Evolutionary conservation across 2,113 vertebrate species (phyloP), one percentile per base, ranked within the genome.

Genomic region (Ornithorhynchus anatinus): DNA sequence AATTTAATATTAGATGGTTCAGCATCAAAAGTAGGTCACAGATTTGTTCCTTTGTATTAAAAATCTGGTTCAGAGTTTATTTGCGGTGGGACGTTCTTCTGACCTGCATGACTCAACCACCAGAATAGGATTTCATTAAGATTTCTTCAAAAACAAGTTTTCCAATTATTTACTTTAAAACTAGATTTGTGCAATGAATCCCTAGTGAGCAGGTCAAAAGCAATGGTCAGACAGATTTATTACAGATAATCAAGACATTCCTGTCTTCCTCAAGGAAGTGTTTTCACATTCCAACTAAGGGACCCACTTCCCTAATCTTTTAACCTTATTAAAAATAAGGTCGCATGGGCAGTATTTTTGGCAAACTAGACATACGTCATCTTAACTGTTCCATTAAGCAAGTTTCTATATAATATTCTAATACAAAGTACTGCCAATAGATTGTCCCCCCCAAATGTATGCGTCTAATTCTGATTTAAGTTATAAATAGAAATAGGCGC

Each of bases 341-440:
- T n/a, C n/a, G 80, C 71, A 44, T 69, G 32, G 73, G 83, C 69
- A 48, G 71, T 71, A 22, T 63, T 82, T 68, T 62, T 69, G 42
- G 39, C 2, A 40, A 75, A 51, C 47, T 53, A 70, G 87, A 89
- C 84, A 85, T 23, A 38, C 70, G 60, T 64, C 43, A 56, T 73
- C 82, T 86, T 52, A 63, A 31, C 44, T 83, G 57, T 65, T 48
- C 70, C 0, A 38, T 82, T 85, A 89, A 89, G 83, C 72, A 81
- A 62, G 65, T 81, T 72, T 73, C 77, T 84, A 59, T 63, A 68
- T 67, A 45, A n/a, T 66, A 80, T 64, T 77, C 62, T 52, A 81
- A 75, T 79, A 50, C 42, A 70, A 84, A 77, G 59, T 69, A 32
- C 50, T 40, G 38, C 31, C 67, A 48, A 63, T 20, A 61, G 29